Evolutionary conservation across 2,113 vertebrate genomes (phyloP), one percentile per base, ranked within the genome.

Genomic region (Hippocampus barbouri): DNA sequence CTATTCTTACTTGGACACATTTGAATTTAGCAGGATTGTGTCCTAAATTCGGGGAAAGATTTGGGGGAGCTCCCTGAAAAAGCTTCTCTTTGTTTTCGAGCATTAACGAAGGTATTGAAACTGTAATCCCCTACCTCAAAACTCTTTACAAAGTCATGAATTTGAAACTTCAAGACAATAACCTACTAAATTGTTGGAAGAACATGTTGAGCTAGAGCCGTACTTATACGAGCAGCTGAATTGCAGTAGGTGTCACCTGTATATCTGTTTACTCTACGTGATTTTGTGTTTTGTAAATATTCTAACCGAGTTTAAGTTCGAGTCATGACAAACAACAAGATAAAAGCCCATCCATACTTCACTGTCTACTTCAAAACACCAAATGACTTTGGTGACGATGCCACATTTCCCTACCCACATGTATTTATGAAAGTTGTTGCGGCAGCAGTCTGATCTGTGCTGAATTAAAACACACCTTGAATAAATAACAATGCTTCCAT

Each of bases 271-370:
- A 74, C 45, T 83, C 74, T 10, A 12, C 14, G 1, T 25, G 9
- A 8, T n/a, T 43, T 61, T 85, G 67, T 79, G 54, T 77, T 82
- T 72, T 88, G 86, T 88, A 88, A 81, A 90, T 87, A 87, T 77
- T 61, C 77, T 72, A 66, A 83, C 71, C 65, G 65, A 64, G 1
- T 21, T 41, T 76, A 73, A 70, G 57, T 73, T 79, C 60, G 63
- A 79, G 65, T 68, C 66, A 77, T 73, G 71, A 25, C 25, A 25
- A 25, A 34, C 72, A 76, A 74, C 69, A n/a, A 71, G 83, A 83
- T 73, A 66, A 84, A 82, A 60, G 64, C 27, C 82, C 73, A 79
- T 53, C 61, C 45, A 60, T 74, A 63, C 67, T 79, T 54, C 61
- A 64, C 18, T 78, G 34, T n/a, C 82, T 79, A 70, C 78, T 80